Base-by-base conservation (phyloP, 2,888 invertebrate genomes). In the Ophioninae sp. region DNA sequence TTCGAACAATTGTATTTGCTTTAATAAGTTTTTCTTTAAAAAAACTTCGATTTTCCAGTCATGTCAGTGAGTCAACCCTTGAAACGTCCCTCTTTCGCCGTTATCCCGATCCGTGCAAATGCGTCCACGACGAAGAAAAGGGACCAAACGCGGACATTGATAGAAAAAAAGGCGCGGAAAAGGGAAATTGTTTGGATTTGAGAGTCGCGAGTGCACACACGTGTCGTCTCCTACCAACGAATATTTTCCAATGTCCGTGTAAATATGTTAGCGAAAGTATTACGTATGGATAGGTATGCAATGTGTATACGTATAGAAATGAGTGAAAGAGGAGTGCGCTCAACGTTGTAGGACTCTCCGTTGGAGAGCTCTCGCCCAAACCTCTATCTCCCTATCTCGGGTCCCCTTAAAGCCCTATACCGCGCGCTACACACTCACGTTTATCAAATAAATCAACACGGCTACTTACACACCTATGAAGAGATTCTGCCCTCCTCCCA, bases 381-480 rank as follows among this genome's bases (percentile, higher is more conserved):
- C 87, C 86, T 80, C 79, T 68, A 76, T 63, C 67, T 73, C 83
- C 71, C 83, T 85, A 81, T 82, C 85, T 78, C 78, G 84, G 85
- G 81, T 82, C 87, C 88, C 88, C 88, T 88, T 89, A 87, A 88
- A 89, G 90, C 90, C 90, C 90, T 89, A 91, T 90, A 89, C 71
- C 63, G 41, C 65, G 58, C 78, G 37, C 56, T 63, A 56, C 30
- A 64, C 41, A 65, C 90, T 90, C 90, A 91, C 92, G 91, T 91
- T 91, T 91, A 91, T 91, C 90, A 91, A 91, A 91, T 91, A 91
- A 91, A 91, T 91, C 91, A 91, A 92, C 91, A 90, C 89, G 87
- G 90, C 90, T 91, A 91, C 90, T 92, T 90, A 89, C 88, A 88
- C 90, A 89, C 86, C 90, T 90, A 90, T 89, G 88, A 89, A 90